Base-by-base conservation (phyloP, 2,797 vertebrate species). In the Florisuga fusca region DNA sequence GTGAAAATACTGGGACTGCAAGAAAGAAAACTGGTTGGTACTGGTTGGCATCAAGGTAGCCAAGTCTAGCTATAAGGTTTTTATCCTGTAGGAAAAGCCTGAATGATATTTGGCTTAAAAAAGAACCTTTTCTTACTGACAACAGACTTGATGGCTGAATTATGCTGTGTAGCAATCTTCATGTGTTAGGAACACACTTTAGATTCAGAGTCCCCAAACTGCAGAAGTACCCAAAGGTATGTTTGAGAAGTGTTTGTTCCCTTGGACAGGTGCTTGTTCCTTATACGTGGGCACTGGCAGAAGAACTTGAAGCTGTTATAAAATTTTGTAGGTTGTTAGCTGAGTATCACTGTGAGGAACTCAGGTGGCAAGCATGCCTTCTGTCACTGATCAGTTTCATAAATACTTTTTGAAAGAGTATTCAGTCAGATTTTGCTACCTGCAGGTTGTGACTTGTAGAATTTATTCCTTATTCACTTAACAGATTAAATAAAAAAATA, bases 61-160 rank as follows among this genome's bases (percentile, higher is more conserved):
- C 18, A 50, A 54, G 26, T 86, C 92, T 73, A 75, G 68, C 50
- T 84, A 29, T 15, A 53, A 55, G 38, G 15, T 50, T 79, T 92
- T 63, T 71, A 29, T 85, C 46, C 41, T 45, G 18, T 12, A 66
- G 69, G 59, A 86, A 90, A 13, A 59, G 87, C 75, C 64, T 79
- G 61, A 72, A 58, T 91, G 71, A 62, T 75, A 33, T 64, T 91
- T 90, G 54, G 43, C 91, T 96, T 97, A 68, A 93, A 93, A 87
- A 61, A 78, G 85, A 62, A 69, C 9, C 2, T 26, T 89, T 92
- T 78, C 61, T 92, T 84, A 74, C 82, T 93, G 11, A 91, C 95
- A 94, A 10, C 71, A 93, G 67, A 80, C 89, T 94, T 94, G 79
- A 67, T 94, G 92, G 64, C 78, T 90, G 73, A 89, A 94, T 96